A percentile compares a stretch with the other conserved stretches of the same genome.
Evolutionary conservation across 2,888 invertebrate species (phyloP).

Genomic region (Sarcophaga subvicina): DNA sequence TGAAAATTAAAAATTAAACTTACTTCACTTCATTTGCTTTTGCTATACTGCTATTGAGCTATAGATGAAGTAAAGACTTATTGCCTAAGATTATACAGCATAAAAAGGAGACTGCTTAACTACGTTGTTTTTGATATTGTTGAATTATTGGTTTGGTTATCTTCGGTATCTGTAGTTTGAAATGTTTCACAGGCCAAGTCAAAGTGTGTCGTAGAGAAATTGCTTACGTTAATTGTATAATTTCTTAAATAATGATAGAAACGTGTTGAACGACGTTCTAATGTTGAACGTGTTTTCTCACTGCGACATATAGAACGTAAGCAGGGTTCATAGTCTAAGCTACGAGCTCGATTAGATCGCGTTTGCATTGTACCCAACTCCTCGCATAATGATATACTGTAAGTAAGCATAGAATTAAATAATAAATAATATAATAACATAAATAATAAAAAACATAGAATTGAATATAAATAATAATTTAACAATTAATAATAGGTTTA

Average conservation of each 20-base stretch:
- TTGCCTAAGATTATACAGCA: not conserved
- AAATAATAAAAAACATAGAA: not conserved
- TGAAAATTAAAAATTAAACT: too few species aligned
- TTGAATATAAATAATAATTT: not conserved
- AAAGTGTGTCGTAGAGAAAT: conserved; percentile 83
- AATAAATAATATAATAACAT: not conserved
- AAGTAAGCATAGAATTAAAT: conserved; percentile 72
- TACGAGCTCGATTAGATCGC: conserved; percentile 84
- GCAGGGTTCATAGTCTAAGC: conserved; percentile 87
- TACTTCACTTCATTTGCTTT: not conserved
- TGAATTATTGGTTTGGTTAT: conserved; percentile 23
- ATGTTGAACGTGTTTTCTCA: conserved; percentile 84
- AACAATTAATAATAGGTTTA: conserved; percentile 62
- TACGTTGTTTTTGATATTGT: conserved; percentile 7
- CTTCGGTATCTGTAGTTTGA: conserved; percentile 47
- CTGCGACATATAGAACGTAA: conserved; percentile 87
- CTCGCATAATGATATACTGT: conserved; percentile 83
- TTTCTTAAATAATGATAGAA: conserved; percentile 91
- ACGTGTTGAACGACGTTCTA: conserved; percentile 87
- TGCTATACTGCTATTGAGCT: not conserved
- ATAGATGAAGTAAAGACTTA: not conserved
- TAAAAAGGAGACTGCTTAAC: not conserved
- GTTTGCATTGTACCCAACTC: conserved; percentile 82
- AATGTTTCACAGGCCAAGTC: conserved; percentile 81
- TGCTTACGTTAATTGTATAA: conserved; percentile 80